Conservation (phyloP, 1,140 invertebrate species). For the Eupeodes corollae region DNA sequence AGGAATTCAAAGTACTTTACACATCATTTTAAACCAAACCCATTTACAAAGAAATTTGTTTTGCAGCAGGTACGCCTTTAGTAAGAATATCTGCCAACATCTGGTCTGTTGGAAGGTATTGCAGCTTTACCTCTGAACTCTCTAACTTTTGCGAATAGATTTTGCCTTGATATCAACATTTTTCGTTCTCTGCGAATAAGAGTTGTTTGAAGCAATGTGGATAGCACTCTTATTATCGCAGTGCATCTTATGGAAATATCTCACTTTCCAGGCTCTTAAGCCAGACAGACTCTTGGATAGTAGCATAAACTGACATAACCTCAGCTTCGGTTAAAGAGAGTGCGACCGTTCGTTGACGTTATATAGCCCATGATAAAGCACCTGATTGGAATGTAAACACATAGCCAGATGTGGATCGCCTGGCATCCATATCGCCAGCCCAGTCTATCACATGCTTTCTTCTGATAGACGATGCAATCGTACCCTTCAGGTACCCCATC, state of each 20-base stretch:
- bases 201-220: slow-evolving; percentile 9
- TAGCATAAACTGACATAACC: slow-evolving; percentile 16
- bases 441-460: neutral
- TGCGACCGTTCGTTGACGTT: slow-evolving; percentile 25
- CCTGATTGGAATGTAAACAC: too few species aligned
- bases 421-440: too few species aligned
- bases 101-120: slow-evolving; percentile 13
- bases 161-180: slow-evolving; percentile 18
- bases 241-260: neutral
- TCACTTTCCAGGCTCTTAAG: slow-evolving; percentile 1
- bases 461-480: slow-evolving; percentile 6
- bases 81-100: too few species aligned
- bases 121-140: slow-evolving; percentile 6
- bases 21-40: too few species aligned
- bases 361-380: slow-evolving; percentile 7
- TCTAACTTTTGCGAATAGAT: slow-evolving; percentile 13
- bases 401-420: slow-evolving; percentile 31
- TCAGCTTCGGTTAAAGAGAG: too few species aligned
- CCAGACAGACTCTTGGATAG: slow-evolving; percentile 12
- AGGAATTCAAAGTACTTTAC: too few species aligned
- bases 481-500: slow-evolving; percentile 31
- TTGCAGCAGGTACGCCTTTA: too few species aligned
- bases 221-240: slow-evolving; percentile 19
- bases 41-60: too few species aligned
- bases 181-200: slow-evolving; percentile 12